Percentiles rank a stretch among this genome's conserved stretches.
Evolutionary conservation across 2,797 vertebrate genomes (phyloP).

Genomic region (Scleropages formosus): DNA sequence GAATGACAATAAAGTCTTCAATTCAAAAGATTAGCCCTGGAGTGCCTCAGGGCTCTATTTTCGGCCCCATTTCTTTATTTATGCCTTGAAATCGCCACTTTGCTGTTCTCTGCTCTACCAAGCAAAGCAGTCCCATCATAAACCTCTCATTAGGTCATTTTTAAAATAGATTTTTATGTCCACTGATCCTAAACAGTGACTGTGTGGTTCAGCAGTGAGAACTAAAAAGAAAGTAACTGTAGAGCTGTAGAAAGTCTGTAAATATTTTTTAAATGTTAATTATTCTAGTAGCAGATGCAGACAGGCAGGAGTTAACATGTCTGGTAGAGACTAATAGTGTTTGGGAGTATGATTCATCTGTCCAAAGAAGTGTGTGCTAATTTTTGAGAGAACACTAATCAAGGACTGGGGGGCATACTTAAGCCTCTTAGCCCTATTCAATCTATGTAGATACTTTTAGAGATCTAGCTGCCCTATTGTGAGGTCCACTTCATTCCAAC

Average conservation of each 20-base stretch:
- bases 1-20: too few species aligned
- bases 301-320: slow-evolving; percentile 4
- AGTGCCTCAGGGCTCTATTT: slow-evolving; percentile 21
- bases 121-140: background rate
- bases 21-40: slow-evolving; percentile 7
- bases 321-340: background rate
- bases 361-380: background rate
- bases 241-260: background rate
- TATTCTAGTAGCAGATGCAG: background rate
- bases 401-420: slow-evolving; percentile 9
- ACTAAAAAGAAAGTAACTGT: background rate
- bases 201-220: background rate
- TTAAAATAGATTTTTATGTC: background rate
- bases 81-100: background rate
- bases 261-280: background rate
- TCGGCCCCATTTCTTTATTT: slow-evolving; percentile 7
- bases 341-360: slow-evolving; percentile 27
- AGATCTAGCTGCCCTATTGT: background rate
- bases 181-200: background rate
- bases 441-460: slow-evolving; percentile 4
- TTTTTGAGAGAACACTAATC: slow-evolving; percentile 21
- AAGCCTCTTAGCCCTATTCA: slow-evolving; percentile 23
- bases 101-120: background rate
- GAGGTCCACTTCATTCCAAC: slow-evolving; percentile 9
- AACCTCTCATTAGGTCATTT: background rate